Evolutionary conservation across 2,888 invertebrate species (phyloP), one percentile per base, ranked within the genome.

Genomic region (Lepetodrilus schrolli): DNA sequence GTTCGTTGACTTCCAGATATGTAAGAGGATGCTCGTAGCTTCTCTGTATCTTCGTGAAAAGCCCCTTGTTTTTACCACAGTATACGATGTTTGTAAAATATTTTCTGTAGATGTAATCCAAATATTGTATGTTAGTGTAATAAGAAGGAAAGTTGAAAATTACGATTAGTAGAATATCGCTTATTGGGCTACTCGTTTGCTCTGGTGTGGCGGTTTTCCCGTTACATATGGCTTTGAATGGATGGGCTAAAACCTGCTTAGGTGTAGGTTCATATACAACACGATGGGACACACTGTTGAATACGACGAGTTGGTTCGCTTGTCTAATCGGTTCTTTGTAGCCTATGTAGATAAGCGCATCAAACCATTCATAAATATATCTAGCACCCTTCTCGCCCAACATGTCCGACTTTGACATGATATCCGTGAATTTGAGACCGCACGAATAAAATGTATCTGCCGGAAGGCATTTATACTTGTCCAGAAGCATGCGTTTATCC

Each of bases 1-100:
- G 20, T 17, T 65, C 72, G 21, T 68, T 37, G 0, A 72, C 47
- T 36, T 72, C 58, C 13, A 72, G 37, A 48, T 66, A 72, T 7
- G 72, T 58, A 2, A 72, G 4, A n/a, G 37, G 37, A 26, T 47
- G 26, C 30, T 47, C 7, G 5, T 38, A 47, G 10, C 43, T 47
- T 21, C 34, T 48, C 21, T 70, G 50, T 8, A 72, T 30, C 21
- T 26, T 47, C 13, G 30, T n/a, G n/a, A 72, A 72, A 13, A 34
- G 26, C 1, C 36, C 34, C 65, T 66, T 23, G 48, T n/a, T 23
- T 4, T 47, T 43, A 17, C 72, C 72, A 72, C 72, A 72, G 36
- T 65, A 48, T 47, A 72, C 34, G 8, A 72, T 72, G 30, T 72
- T 23, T 17, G 65, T 43, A n/a, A 72, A 72, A 17, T 47, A 65